phyloP scores from a whole-genome alignment of 2,888 invertebrate species.

The Aphodius granarius region DNA sequence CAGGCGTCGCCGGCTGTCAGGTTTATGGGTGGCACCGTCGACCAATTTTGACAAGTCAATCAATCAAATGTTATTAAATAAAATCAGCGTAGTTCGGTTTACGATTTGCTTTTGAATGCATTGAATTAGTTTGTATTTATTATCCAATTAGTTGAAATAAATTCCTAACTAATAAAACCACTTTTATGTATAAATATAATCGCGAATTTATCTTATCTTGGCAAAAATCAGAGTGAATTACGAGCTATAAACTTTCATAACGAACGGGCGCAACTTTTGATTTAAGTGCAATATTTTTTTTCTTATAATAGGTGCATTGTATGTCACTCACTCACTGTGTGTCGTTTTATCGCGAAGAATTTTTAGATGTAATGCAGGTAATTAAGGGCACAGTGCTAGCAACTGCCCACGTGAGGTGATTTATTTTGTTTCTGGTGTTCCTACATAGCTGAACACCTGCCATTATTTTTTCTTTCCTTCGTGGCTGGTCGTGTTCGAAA shows the following conservation, averaged over 20 bases:
- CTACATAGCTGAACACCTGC: not conserved
- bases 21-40: not conserved
- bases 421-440: not conserved
- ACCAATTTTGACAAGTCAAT: not conserved
- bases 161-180: not conserved
- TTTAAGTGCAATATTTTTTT: not conserved
- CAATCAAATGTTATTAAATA: not conserved
- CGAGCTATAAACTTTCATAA: not conserved
- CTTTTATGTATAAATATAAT: not conserved
- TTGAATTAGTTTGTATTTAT: not conserved
- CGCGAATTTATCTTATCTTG: not conserved
- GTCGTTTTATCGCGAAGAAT: not conserved
- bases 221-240: not conserved
- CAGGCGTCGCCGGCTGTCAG: not conserved
- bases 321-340: not conserved
- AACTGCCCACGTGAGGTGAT: not conserved
- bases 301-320: not conserved
- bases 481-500: not conserved
- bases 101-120: not conserved
- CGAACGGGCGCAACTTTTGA: not conserved
- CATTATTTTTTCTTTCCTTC: not conserved
- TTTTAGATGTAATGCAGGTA: not conserved
- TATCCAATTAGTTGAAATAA: too few species aligned
- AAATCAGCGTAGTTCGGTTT: not conserved
- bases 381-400: not conserved